Conservation (phyloP, 2,888 invertebrate genomes). For the Eristalis pertinax region DNA sequence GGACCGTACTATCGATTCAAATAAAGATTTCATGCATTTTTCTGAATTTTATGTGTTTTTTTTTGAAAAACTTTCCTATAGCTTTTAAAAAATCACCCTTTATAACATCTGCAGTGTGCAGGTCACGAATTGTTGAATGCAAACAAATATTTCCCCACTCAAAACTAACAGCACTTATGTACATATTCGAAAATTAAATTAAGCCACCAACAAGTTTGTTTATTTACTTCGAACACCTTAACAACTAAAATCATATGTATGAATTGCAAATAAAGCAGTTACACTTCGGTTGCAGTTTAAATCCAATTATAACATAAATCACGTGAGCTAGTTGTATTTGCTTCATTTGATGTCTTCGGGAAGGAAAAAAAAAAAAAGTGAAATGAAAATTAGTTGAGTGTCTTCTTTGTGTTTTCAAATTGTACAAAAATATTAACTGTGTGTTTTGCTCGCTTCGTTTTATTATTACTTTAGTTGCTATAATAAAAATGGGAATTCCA, state of each 20-base stretch:
- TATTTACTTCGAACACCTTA: slow-evolving; percentile 8
- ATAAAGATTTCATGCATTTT: too few relatives aligned
- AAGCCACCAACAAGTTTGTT: neutral
- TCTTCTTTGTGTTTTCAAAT: slow-evolving; percentile 4
- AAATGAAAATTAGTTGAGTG: neutral
- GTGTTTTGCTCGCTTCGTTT: neutral
- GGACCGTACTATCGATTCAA: too few relatives aligned
- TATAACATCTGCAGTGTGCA: too few relatives aligned
- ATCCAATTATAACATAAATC: neutral
- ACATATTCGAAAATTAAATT: neutral
- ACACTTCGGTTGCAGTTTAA: neutral
- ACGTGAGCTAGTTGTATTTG: neutral
- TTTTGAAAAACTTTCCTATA: too few relatives aligned
- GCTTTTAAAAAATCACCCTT: too few relatives aligned
- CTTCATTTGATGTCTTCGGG: neutral
- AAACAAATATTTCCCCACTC: too few relatives aligned
- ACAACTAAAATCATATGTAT: neutral
- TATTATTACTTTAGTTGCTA: neutral
- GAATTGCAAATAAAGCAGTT: slow-evolving; percentile 11
- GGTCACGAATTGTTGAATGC: too few relatives aligned
- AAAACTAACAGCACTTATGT: too few relatives aligned
- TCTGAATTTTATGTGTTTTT: too few relatives aligned
- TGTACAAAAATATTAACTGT: slow-evolving; percentile 57
- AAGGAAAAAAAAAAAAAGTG: neutral
- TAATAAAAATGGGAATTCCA: slow-evolving; percentile 3